Evolutionary conservation across 2,113 vertebrate genomes (phyloP).

Genomic region (Talpa occidentalis): DNA sequence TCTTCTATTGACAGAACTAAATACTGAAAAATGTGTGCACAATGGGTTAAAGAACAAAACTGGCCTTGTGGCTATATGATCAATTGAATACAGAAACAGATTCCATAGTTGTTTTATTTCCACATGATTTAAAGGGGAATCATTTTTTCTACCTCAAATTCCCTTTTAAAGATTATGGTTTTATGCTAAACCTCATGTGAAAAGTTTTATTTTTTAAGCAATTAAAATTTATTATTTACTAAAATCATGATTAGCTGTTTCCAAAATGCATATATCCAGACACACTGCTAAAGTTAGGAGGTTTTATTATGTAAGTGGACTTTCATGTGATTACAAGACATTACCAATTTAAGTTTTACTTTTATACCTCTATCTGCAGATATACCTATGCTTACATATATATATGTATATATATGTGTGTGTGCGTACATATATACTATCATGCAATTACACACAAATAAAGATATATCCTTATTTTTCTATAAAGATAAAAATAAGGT

Average conservation of each 20-base stretch:
- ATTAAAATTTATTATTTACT: slow-evolving; percentile 23
- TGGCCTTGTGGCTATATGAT: slow-evolving; percentile 12
- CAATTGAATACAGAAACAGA: slow-evolving; percentile 40
- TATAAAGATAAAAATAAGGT: not conserved
- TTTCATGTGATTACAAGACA: slow-evolving; percentile 66
- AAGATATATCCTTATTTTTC: not conserved
- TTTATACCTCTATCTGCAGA: not conserved
- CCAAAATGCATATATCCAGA: slow-evolving; percentile 46
- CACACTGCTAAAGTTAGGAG: slow-evolving; percentile 49
- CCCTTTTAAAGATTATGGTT: slow-evolving; percentile 63
- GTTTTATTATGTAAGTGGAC: slow-evolving; percentile 51
- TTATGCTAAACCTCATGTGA: slow-evolving; percentile 41
- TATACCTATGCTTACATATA: not conserved
- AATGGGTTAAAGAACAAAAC: slow-evolving; percentile 63
- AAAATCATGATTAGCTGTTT: not conserved
- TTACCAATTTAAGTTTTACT: slow-evolving; percentile 50
- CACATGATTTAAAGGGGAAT: slow-evolving; percentile 19
- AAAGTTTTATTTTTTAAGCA: slow-evolving; percentile 61
- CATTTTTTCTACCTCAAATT: slow-evolving; percentile 51
- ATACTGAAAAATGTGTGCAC: slow-evolving; percentile 59
- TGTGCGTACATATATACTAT: not conserved
- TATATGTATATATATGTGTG: no score
- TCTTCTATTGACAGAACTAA: slow-evolving; percentile 68
- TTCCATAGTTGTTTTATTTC: slow-evolving; percentile 36
- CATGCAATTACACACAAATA: not conserved